phyloP scores from a whole-genome alignment of 2,888 invertebrate genomes.

The Papilio protenor region DNA sequence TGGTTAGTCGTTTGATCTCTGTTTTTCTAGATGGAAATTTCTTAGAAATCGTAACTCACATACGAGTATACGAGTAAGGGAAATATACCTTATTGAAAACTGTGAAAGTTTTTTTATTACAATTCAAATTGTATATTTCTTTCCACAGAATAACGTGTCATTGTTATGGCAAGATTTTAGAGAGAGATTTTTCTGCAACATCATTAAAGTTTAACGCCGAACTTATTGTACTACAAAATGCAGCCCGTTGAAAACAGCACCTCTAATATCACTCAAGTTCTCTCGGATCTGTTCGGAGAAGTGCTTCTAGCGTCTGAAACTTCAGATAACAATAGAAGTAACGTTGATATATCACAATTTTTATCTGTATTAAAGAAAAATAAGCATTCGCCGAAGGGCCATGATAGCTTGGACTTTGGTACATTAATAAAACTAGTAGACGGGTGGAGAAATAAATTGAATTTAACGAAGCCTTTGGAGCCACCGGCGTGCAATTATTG shows the following conservation, averaged over 20 bases:
- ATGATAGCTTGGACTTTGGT: slow-evolving; percentile 72
- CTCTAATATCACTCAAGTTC: slow-evolving; percentile 72
- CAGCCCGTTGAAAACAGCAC: slow-evolving; percentile 58
- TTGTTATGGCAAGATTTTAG: background rate
- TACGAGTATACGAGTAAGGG: background rate
- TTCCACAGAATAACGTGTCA: background rate
- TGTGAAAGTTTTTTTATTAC: background rate
- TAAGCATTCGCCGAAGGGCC: slow-evolving; percentile 59
- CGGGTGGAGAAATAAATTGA: slow-evolving; percentile 68
- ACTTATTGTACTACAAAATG: slow-evolving; percentile 56
- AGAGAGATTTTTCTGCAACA: slow-evolving; percentile 1
- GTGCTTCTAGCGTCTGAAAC: slow-evolving; percentile 70
- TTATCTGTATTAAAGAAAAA: slow-evolving; percentile 65
- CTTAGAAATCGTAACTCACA: too few species aligned
- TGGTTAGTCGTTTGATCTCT: background rate
- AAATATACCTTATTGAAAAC: background rate
- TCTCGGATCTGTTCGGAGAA: slow-evolving; percentile 75
- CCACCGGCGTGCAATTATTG: slow-evolving; percentile 80
- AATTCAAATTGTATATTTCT: background rate
- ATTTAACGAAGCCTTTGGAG: slow-evolving; percentile 67
- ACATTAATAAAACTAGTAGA: slow-evolving; percentile 73
- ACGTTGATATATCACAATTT: slow-evolving; percentile 68
- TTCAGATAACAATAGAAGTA: slow-evolving; percentile 64
- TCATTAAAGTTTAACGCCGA: background rate
- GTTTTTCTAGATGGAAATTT: background rate